Conservation (phyloP, 2,797 vertebrate genomes). For the Muscicapa striata region DNA sequence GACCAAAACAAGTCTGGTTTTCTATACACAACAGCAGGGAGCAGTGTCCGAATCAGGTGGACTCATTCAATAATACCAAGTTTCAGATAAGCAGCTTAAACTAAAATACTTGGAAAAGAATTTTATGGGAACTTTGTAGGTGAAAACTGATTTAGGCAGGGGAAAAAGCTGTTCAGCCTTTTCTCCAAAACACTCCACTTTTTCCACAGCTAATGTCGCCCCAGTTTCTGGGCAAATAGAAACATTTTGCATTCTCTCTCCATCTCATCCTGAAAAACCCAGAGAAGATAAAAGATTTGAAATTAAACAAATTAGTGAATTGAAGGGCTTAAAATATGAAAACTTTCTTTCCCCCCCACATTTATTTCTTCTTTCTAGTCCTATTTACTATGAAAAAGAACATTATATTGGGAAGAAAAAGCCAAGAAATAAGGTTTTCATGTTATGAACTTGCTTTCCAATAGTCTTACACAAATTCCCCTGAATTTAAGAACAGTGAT, state of each 20-base stretch:
- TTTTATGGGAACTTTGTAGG: not conserved
- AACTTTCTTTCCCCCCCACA: fast-evolving
- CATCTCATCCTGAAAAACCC: not conserved
- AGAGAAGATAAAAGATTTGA: not conserved
- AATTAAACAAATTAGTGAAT: not conserved
- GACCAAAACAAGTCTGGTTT: not conserved
- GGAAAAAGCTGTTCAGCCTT: not conserved
- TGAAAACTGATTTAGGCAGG: not conserved
- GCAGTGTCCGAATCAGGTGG: not conserved
- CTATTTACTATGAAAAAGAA: not conserved
- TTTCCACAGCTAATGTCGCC: not conserved
- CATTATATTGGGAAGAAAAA: fast-evolving
- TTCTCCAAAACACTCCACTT: not conserved
- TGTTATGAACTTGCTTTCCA: not conserved
- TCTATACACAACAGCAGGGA: not conserved
- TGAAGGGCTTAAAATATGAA: not conserved
- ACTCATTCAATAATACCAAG: not conserved
- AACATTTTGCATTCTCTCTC: not conserved
- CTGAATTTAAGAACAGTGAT: not conserved
- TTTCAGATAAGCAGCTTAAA: not conserved
- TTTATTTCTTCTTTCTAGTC: not conserved
- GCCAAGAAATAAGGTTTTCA: not conserved
- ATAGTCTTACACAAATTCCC: not conserved
- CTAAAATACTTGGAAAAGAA: not conserved
- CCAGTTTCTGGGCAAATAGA: fast-evolving